Evolutionary conservation across 2,888 invertebrate species (phyloP), one percentile per base, ranked within the genome.

Genomic region (Chloroclysta siterata): DNA sequence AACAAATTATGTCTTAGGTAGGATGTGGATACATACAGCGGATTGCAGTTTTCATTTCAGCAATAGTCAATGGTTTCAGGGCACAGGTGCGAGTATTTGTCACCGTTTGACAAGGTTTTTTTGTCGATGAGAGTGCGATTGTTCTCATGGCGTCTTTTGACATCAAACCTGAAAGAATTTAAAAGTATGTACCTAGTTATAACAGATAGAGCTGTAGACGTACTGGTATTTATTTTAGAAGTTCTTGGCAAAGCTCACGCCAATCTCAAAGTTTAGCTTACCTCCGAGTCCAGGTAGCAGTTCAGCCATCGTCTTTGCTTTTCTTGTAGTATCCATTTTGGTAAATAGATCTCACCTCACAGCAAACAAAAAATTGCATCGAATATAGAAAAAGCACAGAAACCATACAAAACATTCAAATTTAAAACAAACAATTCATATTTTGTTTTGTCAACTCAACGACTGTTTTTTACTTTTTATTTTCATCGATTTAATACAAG

Each of bases 271-370:
- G 11, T 39, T 36, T 10, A 39, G 36, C 36, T 48, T 15, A 60
- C 70, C 72, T 54, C 78, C 78, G 36, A 91, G 73, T 51, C 71
- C 78, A 13, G 89, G 88, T 57, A 91, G 71, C 60, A 90, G 70
- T 74, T 90, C 89, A 8, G 86, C 83, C 66, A 91, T 77, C 6
- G 86, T 79, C 71, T 76, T 85, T n/a, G 90, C 81, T 69, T 83
- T 85, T 61, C 72, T 73, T 57, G 68, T 68, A 33, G 81, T 73
- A 64, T 87, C 84, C 84, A 84, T 86, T 61, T 59, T 79, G 53
- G 52, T 63, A 59, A 52, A 56, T 17, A 46, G 46, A 10, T 17
- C 17, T 8, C 17, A 46, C 46, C 47, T 53, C 48, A 44, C 36
- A 57, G 22, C 46, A 53, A 13, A 39, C 56, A 52, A 63, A 69